phyloP scores from a whole-genome alignment of 2,888 invertebrate species.

The Polydrusus tereticollis region DNA sequence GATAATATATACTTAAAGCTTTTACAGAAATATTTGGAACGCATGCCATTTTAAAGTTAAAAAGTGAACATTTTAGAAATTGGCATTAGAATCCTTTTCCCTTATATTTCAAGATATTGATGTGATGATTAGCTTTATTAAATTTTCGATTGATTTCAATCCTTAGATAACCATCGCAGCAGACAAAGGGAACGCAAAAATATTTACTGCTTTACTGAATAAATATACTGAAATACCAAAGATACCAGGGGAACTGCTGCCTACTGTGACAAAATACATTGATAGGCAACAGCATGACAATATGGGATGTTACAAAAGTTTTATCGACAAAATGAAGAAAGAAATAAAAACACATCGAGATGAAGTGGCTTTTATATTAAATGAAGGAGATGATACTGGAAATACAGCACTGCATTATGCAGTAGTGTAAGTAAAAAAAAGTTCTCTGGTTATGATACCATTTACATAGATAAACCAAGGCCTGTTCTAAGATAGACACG shows the following conservation, averaged over 20 bases:
- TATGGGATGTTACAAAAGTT: conserved; percentile 72
- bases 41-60: too few species aligned
- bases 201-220: conserved; percentile 69
- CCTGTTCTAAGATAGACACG: too few species aligned
- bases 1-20: too few species aligned
- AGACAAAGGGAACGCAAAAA: conserved; percentile 71
- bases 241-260: conserved; percentile 68
- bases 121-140: too few species aligned
- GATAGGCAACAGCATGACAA: not conserved
- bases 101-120: too few species aligned
- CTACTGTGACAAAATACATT: conserved; percentile 64
- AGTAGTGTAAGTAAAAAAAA: conserved; percentile 63
- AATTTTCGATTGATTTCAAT: too few species aligned
- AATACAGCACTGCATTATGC: conserved; percentile 71
- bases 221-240: not conserved
- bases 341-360: conserved; percentile 63
- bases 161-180: conserved; percentile 72
- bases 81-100: too few species aligned
- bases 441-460: too few species aligned
- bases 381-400: conserved; percentile 55
- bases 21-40: too few species aligned
- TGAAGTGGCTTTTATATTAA: conserved; percentile 59
- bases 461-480: too few species aligned
- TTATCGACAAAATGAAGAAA: conserved; percentile 66
- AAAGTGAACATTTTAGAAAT: too few species aligned